A percentile compares a stretch with the other conserved stretches of the same genome.
Conservation (phyloP, 2,113 vertebrate species). For the Ceratotherium simum region DNA sequence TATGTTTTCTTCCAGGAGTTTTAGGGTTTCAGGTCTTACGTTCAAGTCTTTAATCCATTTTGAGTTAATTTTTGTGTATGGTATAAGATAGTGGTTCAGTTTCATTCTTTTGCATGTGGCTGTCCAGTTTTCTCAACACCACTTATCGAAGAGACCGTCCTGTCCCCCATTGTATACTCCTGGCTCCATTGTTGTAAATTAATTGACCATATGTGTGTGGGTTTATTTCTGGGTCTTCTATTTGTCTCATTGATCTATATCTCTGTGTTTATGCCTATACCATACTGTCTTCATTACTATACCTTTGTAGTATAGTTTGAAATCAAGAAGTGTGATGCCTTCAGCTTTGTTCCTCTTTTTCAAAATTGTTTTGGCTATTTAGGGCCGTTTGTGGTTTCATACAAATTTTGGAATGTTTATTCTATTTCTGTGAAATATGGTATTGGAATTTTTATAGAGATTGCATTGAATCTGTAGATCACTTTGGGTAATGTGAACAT, state of each 20-base stretch:
- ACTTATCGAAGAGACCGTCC: not conserved
- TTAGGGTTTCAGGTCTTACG: not conserved
- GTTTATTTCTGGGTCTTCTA: not conserved
- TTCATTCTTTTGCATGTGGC: not conserved
- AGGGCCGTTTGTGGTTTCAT: not conserved
- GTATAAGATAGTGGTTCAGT: not conserved
- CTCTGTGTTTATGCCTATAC: not conserved
- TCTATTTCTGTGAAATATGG: not conserved
- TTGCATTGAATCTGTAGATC: not conserved
- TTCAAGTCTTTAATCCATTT: not conserved
- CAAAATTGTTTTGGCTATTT: not conserved
- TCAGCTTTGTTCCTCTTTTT: not conserved
- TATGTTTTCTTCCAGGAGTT: not conserved
- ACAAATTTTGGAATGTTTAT: not conserved
- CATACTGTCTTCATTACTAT: not conserved
- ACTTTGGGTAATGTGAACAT: not conserved
- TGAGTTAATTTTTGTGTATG: not conserved
- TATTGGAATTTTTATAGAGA: not conserved
- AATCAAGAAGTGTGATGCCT: not conserved
- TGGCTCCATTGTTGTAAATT: not conserved
- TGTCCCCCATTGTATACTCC: not conserved
- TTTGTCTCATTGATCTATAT: not conserved
- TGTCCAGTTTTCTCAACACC: not conserved
- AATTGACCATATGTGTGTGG: not conserved
- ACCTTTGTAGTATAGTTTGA: not conserved